phyloP scores from a whole-genome alignment of 2,888 invertebrate species.

The Ochlodes sylvanus region DNA sequence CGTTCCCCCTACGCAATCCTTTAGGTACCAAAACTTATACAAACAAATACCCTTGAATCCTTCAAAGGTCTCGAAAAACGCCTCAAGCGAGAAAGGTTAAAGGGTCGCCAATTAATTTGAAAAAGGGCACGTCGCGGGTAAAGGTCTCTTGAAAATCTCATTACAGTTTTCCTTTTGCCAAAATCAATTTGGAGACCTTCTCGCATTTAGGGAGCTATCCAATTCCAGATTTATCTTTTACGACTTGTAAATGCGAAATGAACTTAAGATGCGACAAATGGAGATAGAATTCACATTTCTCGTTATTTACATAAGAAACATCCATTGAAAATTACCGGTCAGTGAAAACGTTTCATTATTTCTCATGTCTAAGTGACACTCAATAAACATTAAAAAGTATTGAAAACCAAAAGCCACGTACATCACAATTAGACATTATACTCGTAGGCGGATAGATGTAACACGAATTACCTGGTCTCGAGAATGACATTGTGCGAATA shows the following conservation, averaged over 20 bases:
- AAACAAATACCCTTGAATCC: background rate
- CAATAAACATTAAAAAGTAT: too few species aligned
- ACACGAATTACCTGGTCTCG: too few species aligned
- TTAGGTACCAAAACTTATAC: background rate
- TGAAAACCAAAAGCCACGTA: too few species aligned
- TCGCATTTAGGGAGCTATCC: conserved; percentile 4
- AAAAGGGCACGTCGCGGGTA: conserved; percentile 12
- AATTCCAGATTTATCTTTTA: conserved; percentile 2
- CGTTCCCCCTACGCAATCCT: background rate
- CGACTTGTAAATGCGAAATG: background rate
- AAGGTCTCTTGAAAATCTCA: conserved; percentile 10
- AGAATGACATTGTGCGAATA: too few species aligned
- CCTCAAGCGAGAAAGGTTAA: conserved; percentile 4
- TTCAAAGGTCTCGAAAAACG: background rate
- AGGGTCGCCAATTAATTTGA: conserved; percentile 4
- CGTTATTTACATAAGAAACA: background rate
- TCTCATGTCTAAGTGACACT: too few species aligned
- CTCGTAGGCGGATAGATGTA: too few species aligned
- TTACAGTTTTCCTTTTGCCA: conserved; percentile 4
- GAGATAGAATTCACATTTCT: too few species aligned
- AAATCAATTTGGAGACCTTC: conserved; percentile 4
- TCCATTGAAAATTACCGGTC: too few species aligned
- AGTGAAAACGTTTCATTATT: too few species aligned
- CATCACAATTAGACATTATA: too few species aligned
- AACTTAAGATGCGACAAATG: background rate